These are phyloP conservation scores for Chouioia cunea DNA, from an alignment of 2,888 invertebrate species.

Conservation along the genomic window DNA sequence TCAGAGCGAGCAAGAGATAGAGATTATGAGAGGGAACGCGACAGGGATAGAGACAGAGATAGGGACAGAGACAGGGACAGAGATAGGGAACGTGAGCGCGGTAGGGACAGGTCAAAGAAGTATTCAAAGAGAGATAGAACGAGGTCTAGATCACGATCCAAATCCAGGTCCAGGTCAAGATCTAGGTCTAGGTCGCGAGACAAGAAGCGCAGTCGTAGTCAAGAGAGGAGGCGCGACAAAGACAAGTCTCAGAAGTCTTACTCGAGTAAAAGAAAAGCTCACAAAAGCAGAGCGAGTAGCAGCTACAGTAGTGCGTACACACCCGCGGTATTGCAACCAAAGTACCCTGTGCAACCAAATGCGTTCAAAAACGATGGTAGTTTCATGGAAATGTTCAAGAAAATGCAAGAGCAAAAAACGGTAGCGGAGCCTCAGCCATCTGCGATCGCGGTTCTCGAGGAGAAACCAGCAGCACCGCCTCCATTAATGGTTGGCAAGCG, in stretches of 20 bases:
- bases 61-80: constrained; percentile 44
- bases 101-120: constrained; percentile 36
- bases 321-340: constrained; percentile 42
- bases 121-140: constrained; percentile 45
- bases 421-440: constrained; percentile 62
- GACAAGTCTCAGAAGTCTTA: constrained; percentile 42
- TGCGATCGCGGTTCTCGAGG: constrained; percentile 64
- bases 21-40: constrained; percentile 42
- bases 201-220: constrained; percentile 60
- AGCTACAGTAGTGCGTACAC: constrained; percentile 14
- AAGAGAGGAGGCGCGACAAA: constrained; percentile 57
- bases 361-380: constrained; percentile 91
- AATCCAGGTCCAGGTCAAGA: constrained; percentile 52
- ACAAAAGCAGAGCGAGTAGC: constrained; percentile 38
- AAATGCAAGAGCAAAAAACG: constrained; percentile 78
- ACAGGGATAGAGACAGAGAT: constrained; percentile 48
- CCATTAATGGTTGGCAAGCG: constrained; percentile 82
- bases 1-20: constrained; percentile 41
- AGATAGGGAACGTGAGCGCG: constrained; percentile 50
- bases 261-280: no score
- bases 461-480: constrained; percentile 69
- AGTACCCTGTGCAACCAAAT: constrained; percentile 70
- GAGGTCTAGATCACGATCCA: constrained; percentile 50
- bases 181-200: constrained; percentile 59
- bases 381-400: constrained; percentile 92